These are phyloP conservation scores for Ericerus pela DNA, from an alignment of 1,140 invertebrate genomes.

Conservation along the genomic window DNA sequence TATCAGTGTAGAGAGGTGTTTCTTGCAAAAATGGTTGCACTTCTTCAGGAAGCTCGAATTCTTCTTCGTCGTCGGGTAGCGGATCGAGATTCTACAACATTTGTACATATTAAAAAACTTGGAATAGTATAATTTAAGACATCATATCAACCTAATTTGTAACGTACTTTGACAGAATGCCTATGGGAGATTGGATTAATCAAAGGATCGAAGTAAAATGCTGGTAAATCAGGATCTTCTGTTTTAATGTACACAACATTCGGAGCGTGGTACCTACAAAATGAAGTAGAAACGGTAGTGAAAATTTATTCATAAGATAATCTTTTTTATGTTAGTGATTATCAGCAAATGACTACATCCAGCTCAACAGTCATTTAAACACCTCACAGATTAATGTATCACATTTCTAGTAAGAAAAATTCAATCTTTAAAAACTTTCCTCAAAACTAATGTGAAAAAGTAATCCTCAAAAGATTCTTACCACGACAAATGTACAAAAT, in stretches of 20 bases:
- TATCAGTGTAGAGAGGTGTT: constrained; percentile 91
- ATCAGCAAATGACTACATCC: constrained; percentile 2
- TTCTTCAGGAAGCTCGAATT: constrained; percentile 80
- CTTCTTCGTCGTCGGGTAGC: constrained; percentile 83
- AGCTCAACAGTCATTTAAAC: constrained; percentile 4
- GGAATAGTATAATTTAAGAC: neutral
- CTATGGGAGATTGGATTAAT: constrained; percentile 98
- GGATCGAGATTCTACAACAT: constrained; percentile 53
- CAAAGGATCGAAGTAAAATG: constrained; percentile 98
- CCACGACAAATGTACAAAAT: constrained; percentile 89
- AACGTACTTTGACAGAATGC: constrained; percentile 58
- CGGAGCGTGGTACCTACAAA: constrained; percentile 86
- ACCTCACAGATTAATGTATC: neutral
- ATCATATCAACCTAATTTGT: neutral
- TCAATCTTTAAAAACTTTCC: neutral
- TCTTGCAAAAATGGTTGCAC: constrained; percentile 87
- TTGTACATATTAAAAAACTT: neutral
- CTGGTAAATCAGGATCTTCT: constrained; percentile 99
- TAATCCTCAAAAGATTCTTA: constrained; percentile 38
- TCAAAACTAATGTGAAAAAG: constrained; percentile 5
- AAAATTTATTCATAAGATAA: neutral
- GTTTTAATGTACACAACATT: constrained; percentile 99
- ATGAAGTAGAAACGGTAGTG: neutral
- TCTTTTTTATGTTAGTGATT: neutral
- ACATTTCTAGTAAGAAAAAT: constrained; percentile 13